These are phyloP conservation scores for Hylyphantes graminicola DNA, from an alignment of 1,140 invertebrate species.

Conservation along the genomic window DNA sequence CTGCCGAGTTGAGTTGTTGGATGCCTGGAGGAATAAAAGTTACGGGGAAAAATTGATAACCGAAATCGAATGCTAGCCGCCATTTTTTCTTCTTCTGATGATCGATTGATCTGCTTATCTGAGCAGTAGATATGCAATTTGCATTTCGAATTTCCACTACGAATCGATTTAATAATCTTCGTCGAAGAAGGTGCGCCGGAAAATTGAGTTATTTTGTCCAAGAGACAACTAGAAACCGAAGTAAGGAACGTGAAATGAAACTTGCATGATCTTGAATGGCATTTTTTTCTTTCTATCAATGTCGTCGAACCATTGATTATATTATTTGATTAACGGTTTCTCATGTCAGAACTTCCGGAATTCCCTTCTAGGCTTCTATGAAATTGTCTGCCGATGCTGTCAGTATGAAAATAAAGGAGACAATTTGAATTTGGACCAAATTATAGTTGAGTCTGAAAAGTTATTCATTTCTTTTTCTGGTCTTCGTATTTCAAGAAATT, in stretches of 20 bases:
- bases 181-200: neutral
- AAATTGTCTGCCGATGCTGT: too few species aligned
- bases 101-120: conserved; percentile 7
- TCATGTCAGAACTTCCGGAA: conserved; percentile 7
- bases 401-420: too few species aligned
- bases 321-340: conserved; percentile 28
- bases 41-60: neutral
- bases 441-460: too few species aligned
- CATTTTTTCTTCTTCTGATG: conserved; percentile 13
- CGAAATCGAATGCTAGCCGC: conserved; percentile 6
- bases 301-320: neutral
- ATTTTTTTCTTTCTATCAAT: neutral
- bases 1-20: too few species aligned
- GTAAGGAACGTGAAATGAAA: too few species aligned
- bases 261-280: neutral
- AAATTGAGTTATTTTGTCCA: neutral
- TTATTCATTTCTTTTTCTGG: too few species aligned
- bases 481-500: too few species aligned
- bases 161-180: conserved; percentile 24
- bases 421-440: too few species aligned
- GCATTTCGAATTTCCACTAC: conserved; percentile 23
- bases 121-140: conserved; percentile 8
- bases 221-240: too few species aligned
- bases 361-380: too few species aligned
- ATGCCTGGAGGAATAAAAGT: too few species aligned